Conservation (phyloP, 1,140 invertebrate genomes). For the Coptotermes formosanus region DNA sequence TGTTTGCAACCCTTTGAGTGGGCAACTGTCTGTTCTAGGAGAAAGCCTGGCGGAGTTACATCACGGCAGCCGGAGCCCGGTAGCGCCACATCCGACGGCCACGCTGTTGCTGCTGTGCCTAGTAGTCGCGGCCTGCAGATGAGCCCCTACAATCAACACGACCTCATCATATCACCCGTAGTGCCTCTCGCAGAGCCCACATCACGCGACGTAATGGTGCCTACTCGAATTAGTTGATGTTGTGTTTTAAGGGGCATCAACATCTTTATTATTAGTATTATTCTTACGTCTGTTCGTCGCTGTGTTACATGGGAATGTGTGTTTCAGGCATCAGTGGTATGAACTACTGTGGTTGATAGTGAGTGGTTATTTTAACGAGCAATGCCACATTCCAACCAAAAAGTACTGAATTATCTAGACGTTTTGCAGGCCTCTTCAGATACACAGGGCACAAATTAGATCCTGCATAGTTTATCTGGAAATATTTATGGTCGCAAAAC, state of each 20-base stretch:
- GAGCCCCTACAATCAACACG: neutral
- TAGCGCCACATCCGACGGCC: slow-evolving; percentile 37
- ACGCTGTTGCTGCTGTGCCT: slow-evolving; percentile 37
- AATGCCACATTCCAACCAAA: neutral
- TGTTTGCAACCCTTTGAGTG: neutral
- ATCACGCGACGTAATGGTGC: slow-evolving; percentile 1
- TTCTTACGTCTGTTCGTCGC: neutral
- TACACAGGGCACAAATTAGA: too few species aligned
- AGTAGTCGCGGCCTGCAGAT: slow-evolving; percentile 35
- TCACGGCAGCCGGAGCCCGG: slow-evolving; percentile 46
- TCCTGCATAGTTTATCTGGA: too few species aligned
- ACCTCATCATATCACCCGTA: neutral
- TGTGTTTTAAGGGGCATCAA: slow-evolving; percentile 11
- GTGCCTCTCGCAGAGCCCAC: neutral
- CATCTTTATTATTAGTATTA: neutral
- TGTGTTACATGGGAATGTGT: neutral
- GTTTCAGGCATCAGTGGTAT: neutral
- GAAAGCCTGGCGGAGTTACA: slow-evolving; percentile 63
- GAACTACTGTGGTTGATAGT: neutral
- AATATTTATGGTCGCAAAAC: too few species aligned
- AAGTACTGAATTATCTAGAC: neutral
- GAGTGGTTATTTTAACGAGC: neutral
- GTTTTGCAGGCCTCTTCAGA: too few species aligned
- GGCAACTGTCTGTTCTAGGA: slow-evolving; percentile 49
- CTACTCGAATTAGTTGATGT: slow-evolving; percentile 9